Evolutionary conservation across 2,888 invertebrate genomes (phyloP).

Genomic region (Drosophila gaucha): DNA sequence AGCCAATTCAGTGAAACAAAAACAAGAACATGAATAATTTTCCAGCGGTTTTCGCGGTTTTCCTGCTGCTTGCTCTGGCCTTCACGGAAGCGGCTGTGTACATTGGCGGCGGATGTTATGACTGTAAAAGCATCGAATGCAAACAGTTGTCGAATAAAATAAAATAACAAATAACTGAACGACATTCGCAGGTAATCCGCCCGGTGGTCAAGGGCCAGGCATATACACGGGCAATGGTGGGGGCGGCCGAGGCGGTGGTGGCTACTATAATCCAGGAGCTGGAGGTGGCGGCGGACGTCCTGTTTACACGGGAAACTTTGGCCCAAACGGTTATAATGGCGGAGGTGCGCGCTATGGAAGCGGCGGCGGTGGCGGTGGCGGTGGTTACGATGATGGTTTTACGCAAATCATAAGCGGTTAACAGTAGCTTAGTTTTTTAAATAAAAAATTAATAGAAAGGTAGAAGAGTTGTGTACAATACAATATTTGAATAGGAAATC

Average conservation of each 20-base stretch:
- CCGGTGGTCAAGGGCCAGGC: conserved; percentile 64
- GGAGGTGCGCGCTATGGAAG: conserved; percentile 28
- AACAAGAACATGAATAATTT: conserved; percentile 45
- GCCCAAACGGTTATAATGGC: conserved; percentile 51
- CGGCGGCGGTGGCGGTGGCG: conserved; percentile 18
- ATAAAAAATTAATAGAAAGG: not conserved
- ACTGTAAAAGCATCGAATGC: conserved; percentile 54
- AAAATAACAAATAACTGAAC: conserved; percentile 35
- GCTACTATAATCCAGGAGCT: conserved; percentile 15
- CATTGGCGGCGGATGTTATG: conserved; percentile 71
- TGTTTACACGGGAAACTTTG: conserved; percentile 64
- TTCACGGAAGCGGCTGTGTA: conserved; percentile 67
- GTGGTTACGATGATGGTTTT: conserved; percentile 53
- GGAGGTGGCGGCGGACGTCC: conserved; percentile 47
- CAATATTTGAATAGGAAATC: not conserved
- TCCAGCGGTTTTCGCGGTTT: conserved; percentile 40
- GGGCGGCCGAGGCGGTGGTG: conserved; percentile 21
- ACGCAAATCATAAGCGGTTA: conserved; percentile 66
- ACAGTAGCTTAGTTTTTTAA: conserved; percentile 1
- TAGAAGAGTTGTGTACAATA: not conserved
- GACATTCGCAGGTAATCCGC: conserved; percentile 63
- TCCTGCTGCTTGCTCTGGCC: conserved; percentile 47
- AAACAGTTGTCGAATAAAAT: not conserved
- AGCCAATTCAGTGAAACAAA: not conserved
- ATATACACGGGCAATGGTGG: conserved; percentile 47